Percentiles rank a stretch among this genome's conserved stretches.
Conservation (phyloP, 2,113 vertebrate genomes). For the Chaetorhynchus papuensis region DNA sequence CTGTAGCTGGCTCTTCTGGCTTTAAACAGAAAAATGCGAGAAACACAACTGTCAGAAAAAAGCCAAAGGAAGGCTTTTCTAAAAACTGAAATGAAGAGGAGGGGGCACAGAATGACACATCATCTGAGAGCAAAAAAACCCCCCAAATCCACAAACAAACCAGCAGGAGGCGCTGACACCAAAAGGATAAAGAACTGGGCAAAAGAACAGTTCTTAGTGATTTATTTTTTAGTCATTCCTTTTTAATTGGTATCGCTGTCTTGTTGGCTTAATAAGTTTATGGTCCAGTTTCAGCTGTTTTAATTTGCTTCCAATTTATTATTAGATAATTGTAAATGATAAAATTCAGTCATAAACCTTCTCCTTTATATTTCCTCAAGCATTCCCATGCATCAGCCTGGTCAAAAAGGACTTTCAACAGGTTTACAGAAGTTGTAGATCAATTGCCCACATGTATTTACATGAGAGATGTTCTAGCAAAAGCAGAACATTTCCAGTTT, state of each 20-base stretch:
- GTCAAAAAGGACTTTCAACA: neutral
- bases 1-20: neutral
- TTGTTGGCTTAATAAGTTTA: neutral
- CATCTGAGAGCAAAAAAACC: accelerated
- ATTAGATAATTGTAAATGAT: neutral
- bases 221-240: neutral
- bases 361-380: neutral
- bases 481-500: neutral
- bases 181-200: neutral
- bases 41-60: neutral
- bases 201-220: neutral
- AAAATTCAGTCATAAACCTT: neutral
- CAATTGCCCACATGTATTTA: neutral
- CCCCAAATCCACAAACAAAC: neutral
- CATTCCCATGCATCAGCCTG: neutral
- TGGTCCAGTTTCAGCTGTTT: neutral
- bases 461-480: neutral
- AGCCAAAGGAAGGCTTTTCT: neutral
- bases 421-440: neutral
- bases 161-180: neutral
- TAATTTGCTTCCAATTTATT: neutral
- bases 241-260: neutral
- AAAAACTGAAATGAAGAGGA: neutral
- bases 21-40: neutral
- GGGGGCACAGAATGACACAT: neutral